Evolutionary conservation across 1,140 invertebrate species (phyloP), one percentile per base, ranked within the genome.

Genomic region (Chironomus striatipennis): DNA sequence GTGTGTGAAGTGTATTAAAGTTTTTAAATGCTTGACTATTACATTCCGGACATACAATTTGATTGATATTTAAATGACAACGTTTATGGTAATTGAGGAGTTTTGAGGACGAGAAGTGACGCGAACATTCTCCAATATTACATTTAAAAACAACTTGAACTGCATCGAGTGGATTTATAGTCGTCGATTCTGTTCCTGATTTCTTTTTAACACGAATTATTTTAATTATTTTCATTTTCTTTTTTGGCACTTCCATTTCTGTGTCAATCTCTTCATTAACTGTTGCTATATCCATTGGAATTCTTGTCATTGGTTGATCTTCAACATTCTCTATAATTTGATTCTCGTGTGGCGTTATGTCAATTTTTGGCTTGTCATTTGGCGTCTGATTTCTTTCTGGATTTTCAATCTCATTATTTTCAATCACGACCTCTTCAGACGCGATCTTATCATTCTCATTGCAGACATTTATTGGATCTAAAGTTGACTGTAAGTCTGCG

Each of bases 21-120:
- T 81, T 77, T 0, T 77, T 75, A 75, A 79, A 81, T 5, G n/a
- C 65, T 74, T 73, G 74, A 73, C 78, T 77, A 5, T 77, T 76
- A 79, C 88, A 89, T 77, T 88, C 85, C 7, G 82, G 81, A 80
- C 87, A 89, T 10, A 77, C 79, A 77, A 87, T 86, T 15, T 79
- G 6, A 21, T 3, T 20, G 17, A 15, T 20, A 70, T 70, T 70
- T 2, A 70, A 9, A 21, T 70, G 65, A 12, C 65, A 70, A 1
- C 20, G 17, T 17, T 70, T 70, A 20, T 70, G 65, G 18, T 70
- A 70, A 70, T 20, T 70, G 17, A 70, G 65, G 0, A 70, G 7
- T 20, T 70, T 70, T 18, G 17, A 2, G 18, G 4, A 18, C 18
- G 65, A 70, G 18, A 70, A 70, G 18, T 18, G n/a, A 6, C 5